phyloP scores from a whole-genome alignment of 2,797 vertebrate species.

The Oreortyx pictus region DNA sequence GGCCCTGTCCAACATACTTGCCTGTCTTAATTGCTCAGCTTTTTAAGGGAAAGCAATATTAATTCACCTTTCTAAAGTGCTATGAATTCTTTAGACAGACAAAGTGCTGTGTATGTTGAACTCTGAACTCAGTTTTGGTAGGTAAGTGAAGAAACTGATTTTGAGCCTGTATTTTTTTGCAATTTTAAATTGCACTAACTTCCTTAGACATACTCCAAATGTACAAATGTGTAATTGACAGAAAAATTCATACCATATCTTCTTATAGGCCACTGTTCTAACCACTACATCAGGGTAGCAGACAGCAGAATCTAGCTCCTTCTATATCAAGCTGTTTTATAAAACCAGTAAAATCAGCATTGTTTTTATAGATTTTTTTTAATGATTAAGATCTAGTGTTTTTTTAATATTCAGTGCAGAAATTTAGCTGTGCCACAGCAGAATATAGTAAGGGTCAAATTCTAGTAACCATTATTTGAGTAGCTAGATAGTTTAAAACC shows the following conservation, averaged over 20 bases:
- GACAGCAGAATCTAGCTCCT: background rate
- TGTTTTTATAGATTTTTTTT: background rate
- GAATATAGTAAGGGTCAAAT: background rate
- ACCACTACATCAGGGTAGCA: background rate
- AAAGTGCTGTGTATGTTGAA: slow-evolving; percentile 16
- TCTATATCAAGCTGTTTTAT: background rate
- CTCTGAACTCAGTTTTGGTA: slow-evolving; percentile 53
- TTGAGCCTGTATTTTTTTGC: slow-evolving; percentile 56
- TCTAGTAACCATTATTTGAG: background rate
- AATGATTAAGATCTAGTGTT: background rate
- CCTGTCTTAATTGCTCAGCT: background rate
- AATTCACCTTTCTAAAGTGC: slow-evolving; percentile 48
- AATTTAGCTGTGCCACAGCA: background rate
- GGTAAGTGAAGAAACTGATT: slow-evolving; percentile 62
- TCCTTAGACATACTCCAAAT: slow-evolving; percentile 33
- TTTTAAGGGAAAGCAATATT: slow-evolving; percentile 42
- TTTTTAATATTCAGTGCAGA: background rate
- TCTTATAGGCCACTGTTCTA: background rate
- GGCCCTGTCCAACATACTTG: slow-evolving; percentile 2
- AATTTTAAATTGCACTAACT: slow-evolving; percentile 53
- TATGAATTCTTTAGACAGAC: slow-evolving; percentile 43
- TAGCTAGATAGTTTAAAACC: background rate
- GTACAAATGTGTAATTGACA: slow-evolving; percentile 15
- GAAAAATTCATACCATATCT: background rate
- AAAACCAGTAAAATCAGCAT: slow-evolving; percentile 4